These are phyloP conservation scores for Otolemur crassicaudatus DNA, from an alignment of 2,797 vertebrate species.

Conservation along the genomic window DNA sequence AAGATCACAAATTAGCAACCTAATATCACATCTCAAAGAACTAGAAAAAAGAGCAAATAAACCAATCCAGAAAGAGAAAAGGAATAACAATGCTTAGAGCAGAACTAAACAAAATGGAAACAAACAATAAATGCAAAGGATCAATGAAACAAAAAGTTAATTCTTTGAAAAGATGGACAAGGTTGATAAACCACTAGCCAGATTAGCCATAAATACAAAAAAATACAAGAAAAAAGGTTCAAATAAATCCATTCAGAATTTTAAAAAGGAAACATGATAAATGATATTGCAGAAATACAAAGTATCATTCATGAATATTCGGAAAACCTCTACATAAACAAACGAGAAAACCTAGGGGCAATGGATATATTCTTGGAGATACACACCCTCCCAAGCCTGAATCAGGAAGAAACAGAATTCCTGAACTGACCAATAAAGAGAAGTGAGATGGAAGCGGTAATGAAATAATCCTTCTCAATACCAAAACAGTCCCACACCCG, in stretches of 20 bases:
- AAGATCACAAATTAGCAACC: neutral
- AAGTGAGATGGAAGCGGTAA: neutral
- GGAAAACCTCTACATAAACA: neutral
- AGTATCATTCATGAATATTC: neutral
- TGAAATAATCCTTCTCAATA: no score
- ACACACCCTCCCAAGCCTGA: neutral
- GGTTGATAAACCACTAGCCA: neutral
- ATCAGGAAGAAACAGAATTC: neutral
- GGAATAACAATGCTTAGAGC: neutral
- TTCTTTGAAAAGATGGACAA: neutral
- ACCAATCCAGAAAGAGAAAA: neutral
- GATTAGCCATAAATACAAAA: neutral
- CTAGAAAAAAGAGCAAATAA: neutral
- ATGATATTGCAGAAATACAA: neutral
- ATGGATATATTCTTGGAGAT: neutral
- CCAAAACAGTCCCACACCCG: no score
- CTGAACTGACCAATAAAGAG: neutral
- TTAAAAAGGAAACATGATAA: neutral
- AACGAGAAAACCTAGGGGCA: neutral
- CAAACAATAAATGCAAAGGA: neutral
- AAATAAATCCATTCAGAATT: neutral
- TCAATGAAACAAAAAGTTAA: neutral
- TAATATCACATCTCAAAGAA: neutral
- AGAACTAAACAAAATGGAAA: neutral
- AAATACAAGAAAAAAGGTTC: neutral